Conservation (phyloP, 2,888 invertebrate species). For the Amphipyra berbera region DNA sequence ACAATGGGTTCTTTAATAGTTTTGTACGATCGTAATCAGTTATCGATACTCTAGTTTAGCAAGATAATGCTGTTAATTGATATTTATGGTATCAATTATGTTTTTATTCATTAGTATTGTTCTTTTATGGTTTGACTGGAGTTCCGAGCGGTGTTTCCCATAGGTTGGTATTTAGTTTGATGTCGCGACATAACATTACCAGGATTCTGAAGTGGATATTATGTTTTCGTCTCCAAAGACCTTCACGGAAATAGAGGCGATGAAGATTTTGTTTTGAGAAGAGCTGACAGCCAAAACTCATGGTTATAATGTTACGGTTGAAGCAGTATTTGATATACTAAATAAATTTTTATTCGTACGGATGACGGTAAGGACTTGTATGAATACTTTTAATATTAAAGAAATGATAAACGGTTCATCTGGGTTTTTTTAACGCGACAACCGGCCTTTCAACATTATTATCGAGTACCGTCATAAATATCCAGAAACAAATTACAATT, state of each 20-base stretch:
- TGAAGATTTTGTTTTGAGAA: too few relatives aligned
- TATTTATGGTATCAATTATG: constrained; percentile 39
- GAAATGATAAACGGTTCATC: not conserved
- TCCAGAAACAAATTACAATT: constrained; percentile 24
- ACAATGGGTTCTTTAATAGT: constrained; percentile 39
- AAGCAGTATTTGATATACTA: too few relatives aligned
- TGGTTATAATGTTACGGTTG: too few relatives aligned
- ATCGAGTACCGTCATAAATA: constrained; percentile 11
- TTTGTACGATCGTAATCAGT: constrained; percentile 23
- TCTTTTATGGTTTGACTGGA: constrained; percentile 27
- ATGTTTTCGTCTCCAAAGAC: too few relatives aligned
- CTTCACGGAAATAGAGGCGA: too few relatives aligned
- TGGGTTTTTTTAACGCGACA: not conserved
- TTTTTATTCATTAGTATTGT: constrained; percentile 28
- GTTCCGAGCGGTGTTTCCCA: constrained; percentile 27
- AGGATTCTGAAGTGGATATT: not conserved
- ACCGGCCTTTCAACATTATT: not conserved
- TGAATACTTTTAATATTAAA: not conserved
- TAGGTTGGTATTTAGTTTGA: constrained; percentile 3
- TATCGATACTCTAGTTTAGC: constrained; percentile 38
- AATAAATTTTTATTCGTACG: too few relatives aligned
- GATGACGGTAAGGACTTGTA: too few relatives aligned
- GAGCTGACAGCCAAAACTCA: too few relatives aligned
- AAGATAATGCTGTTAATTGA: constrained; percentile 32
- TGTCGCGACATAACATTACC: too few relatives aligned